phyloP scores from a whole-genome alignment of 2,113 vertebrate genomes.

The Pheucticus melanocephalus region DNA sequence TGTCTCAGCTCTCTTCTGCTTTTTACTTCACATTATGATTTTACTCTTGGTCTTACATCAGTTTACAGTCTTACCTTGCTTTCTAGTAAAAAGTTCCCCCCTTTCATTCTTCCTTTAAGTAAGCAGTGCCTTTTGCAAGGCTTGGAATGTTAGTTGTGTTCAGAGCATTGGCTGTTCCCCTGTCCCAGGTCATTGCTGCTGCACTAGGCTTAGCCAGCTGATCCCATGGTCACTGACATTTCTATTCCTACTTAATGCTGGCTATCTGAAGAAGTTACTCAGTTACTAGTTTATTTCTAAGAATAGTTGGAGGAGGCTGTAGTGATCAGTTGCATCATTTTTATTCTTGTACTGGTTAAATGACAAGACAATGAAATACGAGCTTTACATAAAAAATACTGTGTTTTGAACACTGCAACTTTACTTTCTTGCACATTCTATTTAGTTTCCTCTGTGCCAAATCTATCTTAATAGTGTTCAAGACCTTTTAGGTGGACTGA shows the following conservation, averaged over 20 bases:
- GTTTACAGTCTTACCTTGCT: not conserved
- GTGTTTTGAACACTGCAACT: not conserved
- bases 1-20: not conserved
- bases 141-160: too few species aligned
- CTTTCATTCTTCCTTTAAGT: too few species aligned
- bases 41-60: not conserved
- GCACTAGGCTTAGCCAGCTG: too few species aligned
- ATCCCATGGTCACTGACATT: too few species aligned
- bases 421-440: not conserved
- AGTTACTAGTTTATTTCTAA: not conserved
- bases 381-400: not conserved
- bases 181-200: too few species aligned
- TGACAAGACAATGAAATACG: not conserved
- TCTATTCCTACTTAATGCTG: not conserved
- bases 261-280: not conserved
- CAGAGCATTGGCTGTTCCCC: too few species aligned
- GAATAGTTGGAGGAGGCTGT: not conserved
- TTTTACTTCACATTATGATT: not conserved
- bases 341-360: not conserved
- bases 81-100: not conserved
- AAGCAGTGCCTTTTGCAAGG: too few species aligned
- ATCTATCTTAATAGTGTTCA: not conserved
- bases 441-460: not conserved
- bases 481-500: not conserved
- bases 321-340: not conserved